Conservation (phyloP, 2,888 invertebrate genomes). For the Amphimallon solstitiale region DNA sequence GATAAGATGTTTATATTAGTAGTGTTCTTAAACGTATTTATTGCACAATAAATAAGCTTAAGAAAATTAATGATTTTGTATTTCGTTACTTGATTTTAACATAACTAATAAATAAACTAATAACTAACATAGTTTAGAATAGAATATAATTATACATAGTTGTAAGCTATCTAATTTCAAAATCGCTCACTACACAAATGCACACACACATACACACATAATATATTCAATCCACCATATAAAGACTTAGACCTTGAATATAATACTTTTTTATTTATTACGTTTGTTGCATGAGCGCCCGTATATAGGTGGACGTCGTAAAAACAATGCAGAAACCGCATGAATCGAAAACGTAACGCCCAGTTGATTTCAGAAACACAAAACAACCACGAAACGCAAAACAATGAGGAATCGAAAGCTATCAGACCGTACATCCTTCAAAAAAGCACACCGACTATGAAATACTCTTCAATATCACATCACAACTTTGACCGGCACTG, state of each 20-base stretch:
- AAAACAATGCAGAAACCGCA: constrained; percentile 16
- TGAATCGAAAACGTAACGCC: constrained; percentile 22
- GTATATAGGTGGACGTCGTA: not conserved
- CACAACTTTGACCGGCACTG: constrained; percentile 15
- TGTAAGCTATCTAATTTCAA: not conserved
- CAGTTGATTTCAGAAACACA: constrained; percentile 12
- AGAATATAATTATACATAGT: constrained; percentile 6
- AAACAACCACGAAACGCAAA: constrained; percentile 26
- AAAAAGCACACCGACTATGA: constrained; percentile 13
- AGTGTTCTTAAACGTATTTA: too few relatives aligned
- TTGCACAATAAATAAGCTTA: too few relatives aligned
- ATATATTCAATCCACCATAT: constrained; percentile 7
- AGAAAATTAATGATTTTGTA: too few relatives aligned
- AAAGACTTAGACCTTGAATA: constrained; percentile 25
- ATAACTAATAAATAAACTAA: too few relatives aligned
- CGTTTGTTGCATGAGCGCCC: constrained; percentile 7
- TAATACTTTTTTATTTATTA: constrained; percentile 29
- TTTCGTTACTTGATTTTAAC: too few relatives aligned
- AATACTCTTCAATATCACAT: too few relatives aligned
- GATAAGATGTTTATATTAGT: too few relatives aligned
- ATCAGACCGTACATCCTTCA: constrained; percentile 33
- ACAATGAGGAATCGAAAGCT: constrained; percentile 19
- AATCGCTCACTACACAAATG: constrained; percentile 7
- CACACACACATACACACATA: not conserved
- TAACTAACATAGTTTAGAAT: not conserved